These are phyloP conservation scores for Syngnathoides biaculeatus DNA, from an alignment of 2,113 vertebrate species.

Conservation along the genomic window DNA sequence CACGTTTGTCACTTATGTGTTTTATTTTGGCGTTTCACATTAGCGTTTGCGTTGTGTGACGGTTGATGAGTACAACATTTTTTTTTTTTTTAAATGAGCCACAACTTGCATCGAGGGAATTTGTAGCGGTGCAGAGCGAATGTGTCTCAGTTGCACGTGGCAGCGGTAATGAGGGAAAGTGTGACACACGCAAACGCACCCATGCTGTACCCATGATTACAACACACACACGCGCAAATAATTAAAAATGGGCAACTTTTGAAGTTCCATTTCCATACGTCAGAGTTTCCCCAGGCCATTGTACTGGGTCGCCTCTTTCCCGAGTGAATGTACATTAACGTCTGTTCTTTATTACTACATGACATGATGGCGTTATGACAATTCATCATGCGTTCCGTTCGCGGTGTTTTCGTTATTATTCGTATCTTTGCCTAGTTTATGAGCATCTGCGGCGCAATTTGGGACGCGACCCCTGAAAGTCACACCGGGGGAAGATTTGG, in stretches of 20 bases:
- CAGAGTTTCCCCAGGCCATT: not conserved
- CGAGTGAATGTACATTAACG: not conserved
- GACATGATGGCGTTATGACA: not conserved
- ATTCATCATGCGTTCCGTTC: not conserved
- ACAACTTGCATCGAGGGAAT: not conserved
- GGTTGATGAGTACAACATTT: not conserved
- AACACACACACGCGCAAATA: constrained; percentile 2
- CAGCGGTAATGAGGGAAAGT: constrained; percentile 30
- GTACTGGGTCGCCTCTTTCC: not conserved
- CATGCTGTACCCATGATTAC: constrained; percentile 3
- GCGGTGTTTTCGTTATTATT: not conserved
- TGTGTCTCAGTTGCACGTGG: constrained; percentile 9
- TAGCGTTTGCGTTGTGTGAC: not conserved
- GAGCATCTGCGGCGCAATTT: constrained; percentile 62
- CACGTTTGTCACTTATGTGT: not conserved
- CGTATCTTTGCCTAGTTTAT: constrained; percentile 6
- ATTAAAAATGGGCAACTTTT: not conserved
- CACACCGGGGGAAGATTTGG: constrained; percentile 53
- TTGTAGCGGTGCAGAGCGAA: not conserved
- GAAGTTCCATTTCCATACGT: not conserved
- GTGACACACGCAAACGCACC: constrained; percentile 32
- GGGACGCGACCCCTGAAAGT: constrained; percentile 64
- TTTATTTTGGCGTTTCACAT: not conserved
- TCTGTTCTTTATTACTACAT: not conserved
- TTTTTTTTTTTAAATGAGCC: not conserved